Conservation (phyloP, 2,888 invertebrate species). For the Leptopterna dolabrata region DNA sequence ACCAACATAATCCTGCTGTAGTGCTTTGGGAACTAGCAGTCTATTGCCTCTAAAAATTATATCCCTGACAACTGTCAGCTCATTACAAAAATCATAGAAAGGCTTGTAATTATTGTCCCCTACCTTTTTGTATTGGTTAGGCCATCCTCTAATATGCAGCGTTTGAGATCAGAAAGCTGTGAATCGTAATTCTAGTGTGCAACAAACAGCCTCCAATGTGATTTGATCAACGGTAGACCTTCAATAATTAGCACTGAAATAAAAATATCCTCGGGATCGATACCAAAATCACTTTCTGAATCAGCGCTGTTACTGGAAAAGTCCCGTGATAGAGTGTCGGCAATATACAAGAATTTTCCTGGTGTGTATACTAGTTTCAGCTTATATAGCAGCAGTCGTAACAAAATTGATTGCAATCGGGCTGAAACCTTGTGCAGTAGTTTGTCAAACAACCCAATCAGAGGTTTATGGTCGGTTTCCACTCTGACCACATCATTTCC, state of each 20-base stretch:
- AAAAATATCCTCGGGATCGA: not conserved
- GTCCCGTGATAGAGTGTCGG: constrained; percentile 8
- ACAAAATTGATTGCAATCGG: constrained; percentile 52
- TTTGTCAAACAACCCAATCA: constrained; percentile 50
- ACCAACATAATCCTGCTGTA: not conserved
- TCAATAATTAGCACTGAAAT: constrained; percentile 52
- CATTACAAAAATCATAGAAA: not conserved
- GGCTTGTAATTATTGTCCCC: not conserved
- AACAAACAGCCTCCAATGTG: not conserved
- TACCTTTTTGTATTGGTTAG: not conserved
- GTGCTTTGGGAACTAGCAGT: not conserved
- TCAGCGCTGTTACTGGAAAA: not conserved
- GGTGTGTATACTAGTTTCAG: constrained; percentile 60
- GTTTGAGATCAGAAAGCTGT: not conserved
- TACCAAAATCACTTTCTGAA: not conserved
- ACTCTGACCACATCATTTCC: constrained; percentile 50
- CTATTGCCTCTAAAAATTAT: not conserved
- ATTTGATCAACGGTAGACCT: constrained; percentile 43
- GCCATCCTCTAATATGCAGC: not conserved
- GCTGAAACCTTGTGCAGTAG: constrained; percentile 48
- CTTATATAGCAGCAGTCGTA: constrained; percentile 50
- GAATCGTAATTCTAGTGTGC: not conserved
- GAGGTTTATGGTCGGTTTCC: constrained; percentile 53
- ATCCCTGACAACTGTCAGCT: not conserved
- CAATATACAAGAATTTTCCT: constrained; percentile 57